Base-by-base conservation (phyloP, 1,140 invertebrate genomes). In the Drosophila pachea region DNA sequence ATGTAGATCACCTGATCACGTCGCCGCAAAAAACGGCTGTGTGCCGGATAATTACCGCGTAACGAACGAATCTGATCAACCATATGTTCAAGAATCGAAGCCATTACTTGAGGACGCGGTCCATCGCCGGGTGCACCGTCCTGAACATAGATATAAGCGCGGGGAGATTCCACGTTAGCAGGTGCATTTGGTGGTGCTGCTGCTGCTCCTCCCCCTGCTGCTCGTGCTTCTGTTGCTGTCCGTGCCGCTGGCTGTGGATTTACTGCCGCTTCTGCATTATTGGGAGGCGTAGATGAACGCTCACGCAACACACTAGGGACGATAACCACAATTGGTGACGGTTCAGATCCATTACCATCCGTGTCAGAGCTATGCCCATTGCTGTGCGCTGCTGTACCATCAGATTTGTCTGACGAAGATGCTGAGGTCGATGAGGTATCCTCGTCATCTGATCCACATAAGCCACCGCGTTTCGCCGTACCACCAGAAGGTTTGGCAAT, bases 1-100 rank as follows among this genome's bases (percentile, higher is more conserved):
- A 78, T 76, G 22, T 74, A 88, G 54, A 88, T 86, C 7, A 88
- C 69, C 38, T 88, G 83, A 43, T 88, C 86, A 35, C 70, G 79
- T 2, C 83, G 74, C 36, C 82, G 86, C 40, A 88, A 31, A 50
- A 88, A 88, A 4, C 79, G 74, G 53, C 83, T 87, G 49, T 64
- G 59, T 4, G 83, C 67, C 7, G 87, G 83, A 7, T 74, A 40
- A 56, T 88, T 88, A 14, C 74, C 75, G 5, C 73, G 70, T n/a
- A 61, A 47, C 12, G 60, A 48, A 2, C 63, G 56, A 11, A 76
- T 64, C 14, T 73, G 76, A 52, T 71, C 63, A 4, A 65, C 53
- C 49, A 82, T 61, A 12, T 73, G 79, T 7, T 86, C 76, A 11
- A 86, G 9, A 11, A 79, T 16, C 6, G 73, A 68, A 14, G 62